A percentile compares a stretch with the other conserved stretches of the same genome.
Evolutionary conservation across 2,888 invertebrate genomes (phyloP).

Genomic region (Aspidapion aeneum): DNA sequence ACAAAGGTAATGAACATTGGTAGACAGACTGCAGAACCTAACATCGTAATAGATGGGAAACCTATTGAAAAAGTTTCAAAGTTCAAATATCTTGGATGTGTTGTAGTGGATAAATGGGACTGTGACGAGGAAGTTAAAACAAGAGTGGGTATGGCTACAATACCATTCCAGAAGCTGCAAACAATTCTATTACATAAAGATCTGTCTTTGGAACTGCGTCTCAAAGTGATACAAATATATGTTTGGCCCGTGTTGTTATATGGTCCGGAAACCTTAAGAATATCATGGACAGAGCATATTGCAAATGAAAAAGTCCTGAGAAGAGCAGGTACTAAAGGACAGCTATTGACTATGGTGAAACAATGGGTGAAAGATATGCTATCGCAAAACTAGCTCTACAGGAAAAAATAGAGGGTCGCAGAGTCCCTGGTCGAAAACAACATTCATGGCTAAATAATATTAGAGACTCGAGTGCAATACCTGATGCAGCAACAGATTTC

Average conservation of each 20-base stretch:
- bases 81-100: too few relatives aligned
- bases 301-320: constrained; percentile 10
- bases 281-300: constrained; percentile 10
- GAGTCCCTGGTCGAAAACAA: constrained; percentile 14
- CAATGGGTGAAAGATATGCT: not conserved
- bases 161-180: not conserved
- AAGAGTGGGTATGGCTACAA: too few relatives aligned
- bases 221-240: constrained; percentile 11
- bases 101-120: too few relatives aligned
- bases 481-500: constrained; percentile 9
- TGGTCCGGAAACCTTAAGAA: constrained; percentile 11
- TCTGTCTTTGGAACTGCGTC: not conserved
- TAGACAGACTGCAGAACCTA: too few relatives aligned
- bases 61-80: too few relatives aligned
- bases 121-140: too few relatives aligned
- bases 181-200: not conserved
- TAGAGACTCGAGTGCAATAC: constrained; percentile 7
- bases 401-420: constrained; percentile 11
- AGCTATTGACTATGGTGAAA: constrained; percentile 10
- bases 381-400: constrained; percentile 2
- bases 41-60: too few relatives aligned
- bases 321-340: constrained; percentile 4
- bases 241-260: constrained; percentile 12
- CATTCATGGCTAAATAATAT: constrained; percentile 11
- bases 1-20: too few relatives aligned